Evolutionary conservation across 2,888 invertebrate species (phyloP).

Genomic region (Agrotis clavis): DNA sequence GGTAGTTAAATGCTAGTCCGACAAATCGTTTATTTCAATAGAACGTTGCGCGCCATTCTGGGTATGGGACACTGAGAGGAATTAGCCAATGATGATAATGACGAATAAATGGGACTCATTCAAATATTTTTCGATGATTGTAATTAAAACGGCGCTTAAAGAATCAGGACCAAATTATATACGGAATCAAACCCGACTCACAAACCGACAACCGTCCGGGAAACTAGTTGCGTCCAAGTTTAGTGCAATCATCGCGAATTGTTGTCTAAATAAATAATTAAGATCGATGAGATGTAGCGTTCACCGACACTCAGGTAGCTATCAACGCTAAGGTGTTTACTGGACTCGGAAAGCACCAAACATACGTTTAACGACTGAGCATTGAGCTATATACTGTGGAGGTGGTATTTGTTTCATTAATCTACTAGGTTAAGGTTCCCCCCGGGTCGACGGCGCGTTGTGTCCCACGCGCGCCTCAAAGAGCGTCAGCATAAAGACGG

Average conservation of each 20-base stretch:
- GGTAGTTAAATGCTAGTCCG: not conserved
- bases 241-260: slow-evolving; percentile 27
- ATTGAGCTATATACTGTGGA: slow-evolving; percentile 32
- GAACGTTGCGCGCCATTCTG: not conserved
- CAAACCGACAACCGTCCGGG: slow-evolving; percentile 1
- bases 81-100: not conserved
- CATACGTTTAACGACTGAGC: slow-evolving; percentile 52
- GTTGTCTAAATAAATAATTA: slow-evolving; percentile 59
- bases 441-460: no score
- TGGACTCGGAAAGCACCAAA: slow-evolving; percentile 53
- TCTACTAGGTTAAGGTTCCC: not conserved
- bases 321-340: slow-evolving; percentile 64
- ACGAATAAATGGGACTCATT: no score
- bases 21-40: not conserved
- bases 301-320: slow-evolving; percentile 55
- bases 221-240: slow-evolving; percentile 12
- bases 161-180: not conserved
- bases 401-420: slow-evolving; percentile 32
- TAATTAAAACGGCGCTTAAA: no score
- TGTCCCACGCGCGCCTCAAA: no score
- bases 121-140: no score
- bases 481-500: no score
- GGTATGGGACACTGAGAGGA: not conserved
- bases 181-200: not conserved
- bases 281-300: slow-evolving; percentile 46